Percentiles rank a stretch among this genome's conserved stretches.
phyloP scores from a whole-genome alignment of 2,888 invertebrate species.

The Amblyjoppa fuscipennis region DNA sequence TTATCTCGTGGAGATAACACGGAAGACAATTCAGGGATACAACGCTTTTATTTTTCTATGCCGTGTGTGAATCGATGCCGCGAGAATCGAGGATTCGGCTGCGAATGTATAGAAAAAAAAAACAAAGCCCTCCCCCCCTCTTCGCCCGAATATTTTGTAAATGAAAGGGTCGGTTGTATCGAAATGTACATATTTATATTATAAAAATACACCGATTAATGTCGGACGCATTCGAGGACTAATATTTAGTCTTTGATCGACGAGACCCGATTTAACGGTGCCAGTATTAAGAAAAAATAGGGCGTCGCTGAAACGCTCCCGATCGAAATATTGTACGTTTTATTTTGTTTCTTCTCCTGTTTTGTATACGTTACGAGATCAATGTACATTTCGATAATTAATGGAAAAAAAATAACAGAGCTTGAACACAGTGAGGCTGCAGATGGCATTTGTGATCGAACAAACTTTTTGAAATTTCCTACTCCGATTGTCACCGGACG shows the following conservation, averaged over 20 bases:
- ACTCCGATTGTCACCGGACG: constrained; percentile 2
- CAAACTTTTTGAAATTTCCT: constrained; percentile 31
- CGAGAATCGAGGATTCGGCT: constrained; percentile 53
- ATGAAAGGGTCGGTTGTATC: constrained; percentile 56
- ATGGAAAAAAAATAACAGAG: constrained; percentile 29
- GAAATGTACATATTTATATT: constrained; percentile 65
- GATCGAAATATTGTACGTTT: constrained; percentile 30
- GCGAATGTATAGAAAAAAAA: constrained; percentile 62
- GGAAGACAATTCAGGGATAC: neutral
- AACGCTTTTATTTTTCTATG: constrained; percentile 60
- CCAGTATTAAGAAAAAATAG: constrained; percentile 61
- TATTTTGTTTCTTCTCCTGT: constrained; percentile 47
- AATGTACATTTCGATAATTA: constrained; percentile 63
- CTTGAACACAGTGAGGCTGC: constrained; percentile 42
- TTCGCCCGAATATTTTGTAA: constrained; percentile 56
- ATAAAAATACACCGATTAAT: constrained; percentile 57
- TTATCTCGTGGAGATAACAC: neutral
- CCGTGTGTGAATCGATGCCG: constrained; percentile 44
- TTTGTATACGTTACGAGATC: constrained; percentile 44
- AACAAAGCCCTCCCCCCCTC: neutral
- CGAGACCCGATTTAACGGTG: constrained; percentile 45
- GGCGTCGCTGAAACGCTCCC: constrained; percentile 34
- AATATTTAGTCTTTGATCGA: constrained; percentile 72
- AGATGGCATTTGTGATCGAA: constrained; percentile 39
- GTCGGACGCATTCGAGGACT: constrained; percentile 65